phyloP scores from a whole-genome alignment of 92 coral and sea anemone genomes.

The Ricordea florida region DNA sequence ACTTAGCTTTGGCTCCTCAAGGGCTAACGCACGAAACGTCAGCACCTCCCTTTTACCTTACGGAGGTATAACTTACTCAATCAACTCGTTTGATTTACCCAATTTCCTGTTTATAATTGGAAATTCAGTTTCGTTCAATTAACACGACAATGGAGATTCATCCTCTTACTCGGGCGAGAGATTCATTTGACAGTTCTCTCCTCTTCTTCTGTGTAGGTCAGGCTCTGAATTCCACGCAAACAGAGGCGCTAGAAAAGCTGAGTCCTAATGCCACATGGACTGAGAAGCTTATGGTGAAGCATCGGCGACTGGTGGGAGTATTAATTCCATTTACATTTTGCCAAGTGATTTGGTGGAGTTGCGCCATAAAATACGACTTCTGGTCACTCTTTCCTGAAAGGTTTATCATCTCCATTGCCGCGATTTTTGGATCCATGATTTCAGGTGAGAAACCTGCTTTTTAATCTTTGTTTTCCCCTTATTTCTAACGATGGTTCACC shows the following conservation, averaged over 20 bases:
- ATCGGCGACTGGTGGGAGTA: constrained; percentile 70
- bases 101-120: too few species aligned
- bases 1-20: too few species aligned
- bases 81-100: too few species aligned
- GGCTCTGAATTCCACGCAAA: constrained; percentile 53
- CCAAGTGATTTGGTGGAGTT: constrained; percentile 80
- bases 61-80: too few species aligned
- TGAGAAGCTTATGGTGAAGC: constrained; percentile 52
- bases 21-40: too few species aligned
- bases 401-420: constrained; percentile 69
- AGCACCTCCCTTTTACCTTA: too few species aligned
- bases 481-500: too few species aligned
- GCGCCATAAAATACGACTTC: constrained; percentile 69
- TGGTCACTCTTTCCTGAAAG: constrained; percentile 72
- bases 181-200: too few species aligned
- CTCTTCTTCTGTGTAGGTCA: constrained; percentile 59
- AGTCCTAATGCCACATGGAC: constrained; percentile 65
- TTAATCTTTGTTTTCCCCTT: too few species aligned
- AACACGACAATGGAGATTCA: too few species aligned
- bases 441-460: constrained; percentile 48
- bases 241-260: constrained; percentile 50
- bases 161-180: too few species aligned
- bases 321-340: constrained; percentile 65
- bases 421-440: constrained; percentile 80
- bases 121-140: too few species aligned